Conservation (phyloP, 2,797 vertebrate species). For the Varecia variegata region DNA sequence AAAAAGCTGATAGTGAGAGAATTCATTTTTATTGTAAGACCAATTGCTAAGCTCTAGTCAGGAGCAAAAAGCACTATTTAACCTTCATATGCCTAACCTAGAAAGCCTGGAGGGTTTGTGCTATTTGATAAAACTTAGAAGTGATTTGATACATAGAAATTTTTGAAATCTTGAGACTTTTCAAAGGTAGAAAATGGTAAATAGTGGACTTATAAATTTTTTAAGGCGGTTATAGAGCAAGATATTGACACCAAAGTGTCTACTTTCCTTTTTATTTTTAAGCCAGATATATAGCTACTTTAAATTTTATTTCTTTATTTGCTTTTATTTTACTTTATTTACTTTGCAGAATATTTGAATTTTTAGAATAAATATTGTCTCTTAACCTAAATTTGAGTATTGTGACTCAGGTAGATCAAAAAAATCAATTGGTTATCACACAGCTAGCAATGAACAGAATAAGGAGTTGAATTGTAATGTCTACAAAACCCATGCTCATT, state of each 20-base stretch:
- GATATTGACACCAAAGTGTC: neutral
- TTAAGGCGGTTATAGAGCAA: neutral
- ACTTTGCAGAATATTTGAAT: slow-evolving; percentile 22
- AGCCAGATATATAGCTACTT: neutral
- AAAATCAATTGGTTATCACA: neutral
- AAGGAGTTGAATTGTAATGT: neutral
- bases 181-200: neutral
- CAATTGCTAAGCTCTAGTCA: neutral
- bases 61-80: neutral
- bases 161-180: neutral
- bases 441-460: neutral
- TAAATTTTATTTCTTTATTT: neutral
- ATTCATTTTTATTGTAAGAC: slow-evolving; percentile 22
- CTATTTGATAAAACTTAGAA: neutral
- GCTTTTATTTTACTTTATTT: neutral
- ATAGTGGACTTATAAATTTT: neutral
- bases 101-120: neutral
- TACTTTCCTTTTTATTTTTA: neutral
- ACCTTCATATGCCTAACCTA: neutral
- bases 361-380: neutral
- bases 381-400: neutral
- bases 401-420: neutral
- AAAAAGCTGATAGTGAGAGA: neutral
- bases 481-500: neutral
- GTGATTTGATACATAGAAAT: neutral